Evolutionary conservation across 2,797 vertebrate species (phyloP).

Genomic region (Pygocentrus nattereri): DNA sequence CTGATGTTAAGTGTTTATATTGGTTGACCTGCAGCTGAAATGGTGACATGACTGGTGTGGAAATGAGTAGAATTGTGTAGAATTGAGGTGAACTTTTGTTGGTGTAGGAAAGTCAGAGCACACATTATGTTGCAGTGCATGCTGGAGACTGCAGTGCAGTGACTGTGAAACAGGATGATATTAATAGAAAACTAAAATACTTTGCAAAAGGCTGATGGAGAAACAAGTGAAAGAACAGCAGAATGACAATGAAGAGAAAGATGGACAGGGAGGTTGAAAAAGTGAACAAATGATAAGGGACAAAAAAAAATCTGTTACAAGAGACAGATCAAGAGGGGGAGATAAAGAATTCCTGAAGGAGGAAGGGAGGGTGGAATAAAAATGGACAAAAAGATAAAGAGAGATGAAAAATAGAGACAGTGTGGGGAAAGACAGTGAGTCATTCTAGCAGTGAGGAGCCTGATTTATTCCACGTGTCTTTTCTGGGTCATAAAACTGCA

Average conservation of each 20-base stretch:
- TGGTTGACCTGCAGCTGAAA: too few species aligned
- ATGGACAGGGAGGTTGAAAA: not conserved
- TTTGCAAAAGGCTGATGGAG: not conserved
- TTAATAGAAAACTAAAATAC: too few species aligned
- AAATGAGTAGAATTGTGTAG: too few species aligned
- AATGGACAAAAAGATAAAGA: conserved; percentile 39
- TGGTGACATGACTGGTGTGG: too few species aligned
- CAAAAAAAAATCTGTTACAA: not conserved
- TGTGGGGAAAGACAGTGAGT: conserved; percentile 75
- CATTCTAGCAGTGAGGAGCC: conserved; percentile 75
- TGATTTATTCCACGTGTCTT: conserved; percentile 80
- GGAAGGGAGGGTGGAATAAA: not conserved
- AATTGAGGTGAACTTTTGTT: too few species aligned
- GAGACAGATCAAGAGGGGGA: too few species aligned
- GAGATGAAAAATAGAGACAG: conserved; percentile 62
- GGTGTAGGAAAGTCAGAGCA: too few species aligned
- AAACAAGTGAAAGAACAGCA: not conserved
- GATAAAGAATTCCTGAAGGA: not conserved
- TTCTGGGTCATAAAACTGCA: conserved; percentile 78
- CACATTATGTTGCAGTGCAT: too few species aligned
- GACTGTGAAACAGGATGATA: too few species aligned
- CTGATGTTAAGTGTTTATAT: too few species aligned
- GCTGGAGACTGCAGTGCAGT: too few species aligned
- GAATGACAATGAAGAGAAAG: not conserved
- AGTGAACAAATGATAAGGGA: too few species aligned